Percentiles rank a stretch among this genome's conserved stretches.
These are phyloP conservation scores for Pseudomyrmex cubaensis DNA, from an alignment of 1,140 invertebrate genomes.

Conservation along the genomic window DNA sequence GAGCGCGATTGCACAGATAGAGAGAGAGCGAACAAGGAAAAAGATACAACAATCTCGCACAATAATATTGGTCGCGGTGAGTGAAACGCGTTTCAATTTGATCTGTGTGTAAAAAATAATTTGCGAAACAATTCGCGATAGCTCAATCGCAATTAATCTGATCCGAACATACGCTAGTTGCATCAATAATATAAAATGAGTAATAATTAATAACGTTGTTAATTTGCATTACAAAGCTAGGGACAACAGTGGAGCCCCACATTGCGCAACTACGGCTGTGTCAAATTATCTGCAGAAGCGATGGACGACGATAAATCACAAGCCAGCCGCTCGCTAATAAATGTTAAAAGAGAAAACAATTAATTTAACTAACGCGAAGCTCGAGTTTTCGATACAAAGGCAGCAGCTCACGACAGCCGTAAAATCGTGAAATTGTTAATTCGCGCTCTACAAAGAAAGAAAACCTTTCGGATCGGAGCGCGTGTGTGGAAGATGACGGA, in stretches of 20 bases:
- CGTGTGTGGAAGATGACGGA: background rate
- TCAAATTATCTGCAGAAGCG: conserved; percentile 17
- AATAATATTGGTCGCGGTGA: no score
- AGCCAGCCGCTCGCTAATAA: background rate
- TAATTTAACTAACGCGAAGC: conserved; percentile 11
- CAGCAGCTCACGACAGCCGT: background rate
- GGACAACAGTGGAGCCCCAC: conserved; percentile 1
- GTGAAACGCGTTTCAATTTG: no score
- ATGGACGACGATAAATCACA: conserved; percentile 9
- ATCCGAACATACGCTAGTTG: background rate
- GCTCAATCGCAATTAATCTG: conserved; percentile 7
- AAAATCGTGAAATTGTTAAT: conserved; percentile 19
- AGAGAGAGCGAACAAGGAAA: background rate
- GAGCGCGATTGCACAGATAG: background rate
- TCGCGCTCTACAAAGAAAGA: background rate
- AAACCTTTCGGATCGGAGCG: background rate
- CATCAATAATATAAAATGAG: conserved; percentile 3
- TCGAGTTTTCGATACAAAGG: background rate
- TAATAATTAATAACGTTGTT: conserved; percentile 38
- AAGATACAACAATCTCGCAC: no score
- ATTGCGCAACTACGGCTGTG: background rate
- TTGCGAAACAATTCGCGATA: background rate
- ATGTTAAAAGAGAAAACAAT: conserved; percentile 13
- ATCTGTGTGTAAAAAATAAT: background rate
- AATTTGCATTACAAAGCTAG: conserved; percentile 31